These are phyloP conservation scores for Bradynema listronoti DNA, from an alignment of 1,140 invertebrate genomes.

Conservation along the genomic window DNA sequence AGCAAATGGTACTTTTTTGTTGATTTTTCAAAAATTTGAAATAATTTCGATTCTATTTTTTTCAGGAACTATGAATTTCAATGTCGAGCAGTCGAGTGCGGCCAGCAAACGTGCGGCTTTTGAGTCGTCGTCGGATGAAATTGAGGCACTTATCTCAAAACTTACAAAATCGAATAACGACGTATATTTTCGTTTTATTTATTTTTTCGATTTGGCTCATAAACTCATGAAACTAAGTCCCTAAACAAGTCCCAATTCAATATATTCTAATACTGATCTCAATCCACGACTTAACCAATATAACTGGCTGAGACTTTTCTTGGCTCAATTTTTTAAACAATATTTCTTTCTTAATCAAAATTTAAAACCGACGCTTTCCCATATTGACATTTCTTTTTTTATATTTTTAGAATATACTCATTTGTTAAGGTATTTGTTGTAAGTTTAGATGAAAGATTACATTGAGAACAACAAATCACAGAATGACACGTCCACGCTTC, in stretches of 20 bases:
- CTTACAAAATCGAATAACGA: constrained; percentile 29
- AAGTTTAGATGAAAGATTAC: constrained; percentile 29
- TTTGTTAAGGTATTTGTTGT: too few relatives aligned
- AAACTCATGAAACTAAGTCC: background rate
- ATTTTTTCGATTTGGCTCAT: too few relatives aligned
- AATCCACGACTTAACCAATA: too few relatives aligned
- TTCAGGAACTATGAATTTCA: constrained; percentile 1
- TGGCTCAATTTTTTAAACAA: background rate
- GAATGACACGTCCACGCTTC: constrained; percentile 17
- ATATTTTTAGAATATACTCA: background rate
- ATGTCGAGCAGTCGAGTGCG: constrained; percentile 16
- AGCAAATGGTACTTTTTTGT: background rate
- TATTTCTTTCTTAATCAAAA: background rate
- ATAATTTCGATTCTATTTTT: background rate
- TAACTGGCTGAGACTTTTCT: background rate
- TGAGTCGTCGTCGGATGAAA: constrained; percentile 22
- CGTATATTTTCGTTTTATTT: constrained; percentile 10
- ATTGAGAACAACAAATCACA: constrained; percentile 21
- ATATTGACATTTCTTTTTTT: background rate
- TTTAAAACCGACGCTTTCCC: background rate
- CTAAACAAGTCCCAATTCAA: background rate
- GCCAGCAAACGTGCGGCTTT: constrained; percentile 25
- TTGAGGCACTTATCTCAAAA: constrained; percentile 20
- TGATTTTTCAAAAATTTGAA: constrained; percentile 15
- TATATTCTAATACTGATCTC: too few relatives aligned